A percentile compares a stretch with the other conserved stretches of the same genome.
Conservation (phyloP, 2,888 invertebrate genomes). For the Drosophila austrosaltans region DNA sequence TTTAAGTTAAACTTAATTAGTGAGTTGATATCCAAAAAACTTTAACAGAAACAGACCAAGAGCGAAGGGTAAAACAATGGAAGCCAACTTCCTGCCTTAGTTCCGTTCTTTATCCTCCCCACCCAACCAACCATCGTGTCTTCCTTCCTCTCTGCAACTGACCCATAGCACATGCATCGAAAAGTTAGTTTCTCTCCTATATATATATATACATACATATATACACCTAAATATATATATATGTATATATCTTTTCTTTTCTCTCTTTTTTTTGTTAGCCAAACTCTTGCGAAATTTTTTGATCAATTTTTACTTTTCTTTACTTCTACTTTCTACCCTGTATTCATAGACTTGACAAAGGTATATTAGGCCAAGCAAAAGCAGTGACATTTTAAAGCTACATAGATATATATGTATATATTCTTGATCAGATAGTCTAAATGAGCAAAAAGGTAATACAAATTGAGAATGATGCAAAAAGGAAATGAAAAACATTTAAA, state of each 20-base stretch:
- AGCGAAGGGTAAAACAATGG: slow-evolving; percentile 11
- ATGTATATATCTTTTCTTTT: slow-evolving; percentile 1
- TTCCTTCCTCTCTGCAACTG: slow-evolving; percentile 4
- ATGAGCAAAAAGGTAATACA: too few species aligned
- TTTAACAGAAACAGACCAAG: slow-evolving; percentile 41
- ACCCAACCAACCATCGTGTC: not conserved
- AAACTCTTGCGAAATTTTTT: slow-evolving; percentile 13
- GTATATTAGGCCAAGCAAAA: not conserved
- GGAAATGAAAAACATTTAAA: not conserved
- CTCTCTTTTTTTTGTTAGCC: not conserved
- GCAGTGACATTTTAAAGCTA: too few species aligned
- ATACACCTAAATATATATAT: not conserved
- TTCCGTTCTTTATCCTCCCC: not conserved
- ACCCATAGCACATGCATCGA: slow-evolving; percentile 21
- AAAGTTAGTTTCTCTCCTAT: slow-evolving; percentile 5
- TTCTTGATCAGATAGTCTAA: too few species aligned
- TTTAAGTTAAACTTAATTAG: slow-evolving; percentile 72
- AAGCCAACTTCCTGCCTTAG: slow-evolving; percentile 7
- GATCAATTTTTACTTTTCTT: slow-evolving; percentile 11
- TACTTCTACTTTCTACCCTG: not conserved
- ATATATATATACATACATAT: not conserved
- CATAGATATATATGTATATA: too few species aligned
- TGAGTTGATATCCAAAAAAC: slow-evolving; percentile 55
- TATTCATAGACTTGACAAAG: not conserved
- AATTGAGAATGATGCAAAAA: not conserved